Evolutionary conservation across 2,888 invertebrate genomes (phyloP).

Genomic region (Phengaris alcon): DNA sequence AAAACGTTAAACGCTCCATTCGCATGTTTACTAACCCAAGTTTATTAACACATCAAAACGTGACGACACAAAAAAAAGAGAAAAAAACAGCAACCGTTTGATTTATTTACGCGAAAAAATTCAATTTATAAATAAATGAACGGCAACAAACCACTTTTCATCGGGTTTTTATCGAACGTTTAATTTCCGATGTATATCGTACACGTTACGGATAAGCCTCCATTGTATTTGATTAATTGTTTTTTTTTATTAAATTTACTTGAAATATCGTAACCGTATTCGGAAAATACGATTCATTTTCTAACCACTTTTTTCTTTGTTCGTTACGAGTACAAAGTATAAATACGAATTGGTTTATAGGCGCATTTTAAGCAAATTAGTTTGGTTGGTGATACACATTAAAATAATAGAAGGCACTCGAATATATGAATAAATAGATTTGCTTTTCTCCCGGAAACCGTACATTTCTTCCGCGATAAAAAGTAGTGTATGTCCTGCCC

Average conservation of each 20-base stretch:
- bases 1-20: not conserved
- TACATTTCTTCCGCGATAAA: no score
- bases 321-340: no score
- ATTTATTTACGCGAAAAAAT: constrained; percentile 24
- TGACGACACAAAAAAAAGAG: not conserved
- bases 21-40: not conserved
- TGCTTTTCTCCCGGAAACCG: no score
- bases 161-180: constrained; percentile 26
- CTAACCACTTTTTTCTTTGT: not conserved
- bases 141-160: constrained; percentile 21
- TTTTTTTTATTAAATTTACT: constrained; percentile 22
- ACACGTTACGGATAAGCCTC: constrained; percentile 1
- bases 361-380: no score
- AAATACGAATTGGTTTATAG: no score
- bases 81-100: constrained; percentile 16
- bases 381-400: no score
- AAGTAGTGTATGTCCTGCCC: no score
- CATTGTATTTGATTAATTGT: constrained; percentile 27
- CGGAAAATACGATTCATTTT: not conserved
- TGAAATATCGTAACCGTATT: not conserved
- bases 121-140: constrained; percentile 21
- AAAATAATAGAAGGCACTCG: no score
- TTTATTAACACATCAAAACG: not conserved
- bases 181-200: constrained; percentile 28
- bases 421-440: no score